A percentile compares a stretch with the other conserved stretches of the same genome.
These are phyloP conservation scores for Festucalex cinctus DNA, from an alignment of 2,113 vertebrate genomes.

Conservation along the genomic window DNA sequence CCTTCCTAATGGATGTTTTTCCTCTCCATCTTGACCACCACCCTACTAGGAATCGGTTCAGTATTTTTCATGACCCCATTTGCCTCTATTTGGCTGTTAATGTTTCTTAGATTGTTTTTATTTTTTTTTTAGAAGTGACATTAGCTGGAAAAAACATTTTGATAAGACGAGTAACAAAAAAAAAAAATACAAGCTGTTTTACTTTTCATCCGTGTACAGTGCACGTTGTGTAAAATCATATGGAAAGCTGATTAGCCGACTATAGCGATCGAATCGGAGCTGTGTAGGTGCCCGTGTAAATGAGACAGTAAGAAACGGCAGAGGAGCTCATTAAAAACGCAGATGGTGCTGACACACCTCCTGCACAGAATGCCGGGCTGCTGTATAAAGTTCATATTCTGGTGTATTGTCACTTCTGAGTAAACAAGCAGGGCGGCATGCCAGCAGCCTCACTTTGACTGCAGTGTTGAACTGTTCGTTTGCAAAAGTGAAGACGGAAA, in stretches of 20 bases:
- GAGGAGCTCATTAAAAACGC: conserved; percentile 1
- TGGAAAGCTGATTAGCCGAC: background rate
- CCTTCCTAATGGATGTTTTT: too few species aligned
- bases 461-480: background rate
- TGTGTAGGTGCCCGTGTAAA: background rate
- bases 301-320: conserved; percentile 1
- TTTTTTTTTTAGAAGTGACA: background rate
- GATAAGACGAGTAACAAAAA: background rate
- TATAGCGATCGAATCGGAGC: background rate
- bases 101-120: too few species aligned
- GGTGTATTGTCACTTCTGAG: background rate
- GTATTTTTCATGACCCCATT: too few species aligned
- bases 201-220: background rate
- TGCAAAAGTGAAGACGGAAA: background rate
- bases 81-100: too few species aligned
- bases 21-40: too few species aligned
- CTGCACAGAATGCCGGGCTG: background rate
- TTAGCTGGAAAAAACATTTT: background rate
- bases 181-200: background rate
- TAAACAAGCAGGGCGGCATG: background rate
- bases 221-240: background rate
- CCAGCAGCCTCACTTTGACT: background rate
- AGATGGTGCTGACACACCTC: conserved; percentile 3
- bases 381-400: background rate
- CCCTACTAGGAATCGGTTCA: too few species aligned